Percentiles rank a stretch among this genome's conserved stretches.
phyloP scores from a whole-genome alignment of 1,140 invertebrate genomes.

The Protaetia brevitarsis region DNA sequence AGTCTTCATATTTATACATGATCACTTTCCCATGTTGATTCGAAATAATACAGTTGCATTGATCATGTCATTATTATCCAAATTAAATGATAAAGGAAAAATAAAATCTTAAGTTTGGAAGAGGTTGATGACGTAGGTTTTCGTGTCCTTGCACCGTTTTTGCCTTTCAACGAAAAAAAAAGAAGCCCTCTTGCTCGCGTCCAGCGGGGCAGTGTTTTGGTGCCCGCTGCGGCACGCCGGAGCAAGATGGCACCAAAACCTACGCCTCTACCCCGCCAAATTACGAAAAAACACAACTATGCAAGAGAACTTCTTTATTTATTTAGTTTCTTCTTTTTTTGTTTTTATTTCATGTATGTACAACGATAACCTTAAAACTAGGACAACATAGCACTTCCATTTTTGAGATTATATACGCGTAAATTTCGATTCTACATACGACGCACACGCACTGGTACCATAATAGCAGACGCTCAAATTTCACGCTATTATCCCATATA shows the following conservation, averaged over 20 bases:
- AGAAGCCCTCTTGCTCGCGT: conserved; percentile 50
- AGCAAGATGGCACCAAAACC: conserved; percentile 51
- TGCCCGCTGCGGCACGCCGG: conserved; percentile 55
- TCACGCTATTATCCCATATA: no score
- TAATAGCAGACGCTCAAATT: no score
- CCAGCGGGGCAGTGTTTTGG: conserved; percentile 66
- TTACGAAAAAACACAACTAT: conserved; percentile 37
- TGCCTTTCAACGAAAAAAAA: conserved; percentile 35
- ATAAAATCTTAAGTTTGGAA: background rate
- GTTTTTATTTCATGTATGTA: conserved; percentile 23
- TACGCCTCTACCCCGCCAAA: conserved; percentile 44
- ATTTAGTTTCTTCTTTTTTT: conserved; percentile 23
- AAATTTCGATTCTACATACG: conserved; percentile 10
- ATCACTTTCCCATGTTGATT: no score
- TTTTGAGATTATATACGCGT: conserved; percentile 23
- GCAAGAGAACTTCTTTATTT: conserved; percentile 52
- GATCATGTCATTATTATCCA: no score
- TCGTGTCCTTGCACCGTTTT: conserved; percentile 7
- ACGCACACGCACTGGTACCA: background rate
- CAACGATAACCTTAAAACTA: conserved; percentile 20
- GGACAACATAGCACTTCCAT: conserved; percentile 16
- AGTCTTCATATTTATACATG: no score
- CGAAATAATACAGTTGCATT: no score
- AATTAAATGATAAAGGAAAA: no score
- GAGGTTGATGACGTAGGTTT: conserved; percentile 36